Percentiles rank a stretch among this genome's conserved stretches.
Evolutionary conservation across 2,888 invertebrate species (phyloP).

Genomic region (Tricholauxania praeusta): DNA sequence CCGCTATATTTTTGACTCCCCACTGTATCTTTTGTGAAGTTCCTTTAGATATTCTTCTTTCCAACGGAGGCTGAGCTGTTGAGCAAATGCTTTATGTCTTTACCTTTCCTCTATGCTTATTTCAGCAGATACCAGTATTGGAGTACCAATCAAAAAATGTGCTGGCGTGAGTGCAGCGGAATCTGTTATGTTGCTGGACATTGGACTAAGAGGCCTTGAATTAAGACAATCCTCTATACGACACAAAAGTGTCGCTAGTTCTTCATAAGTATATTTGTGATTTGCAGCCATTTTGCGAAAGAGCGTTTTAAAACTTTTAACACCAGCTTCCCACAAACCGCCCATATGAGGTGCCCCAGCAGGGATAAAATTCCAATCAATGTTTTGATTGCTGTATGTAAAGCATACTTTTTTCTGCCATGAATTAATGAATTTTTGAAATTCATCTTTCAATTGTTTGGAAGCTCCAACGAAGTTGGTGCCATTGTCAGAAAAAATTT

Average conservation of each 20-base stretch:
- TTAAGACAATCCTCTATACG: neutral
- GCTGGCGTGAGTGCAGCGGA: conserved; percentile 4
- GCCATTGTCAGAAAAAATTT: neutral
- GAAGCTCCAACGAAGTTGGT: conserved; percentile 12
- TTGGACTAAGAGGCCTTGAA: conserved; percentile 14
- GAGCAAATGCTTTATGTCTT: too few relatives aligned
- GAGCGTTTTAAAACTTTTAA: conserved; percentile 7
- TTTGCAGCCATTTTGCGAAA: neutral
- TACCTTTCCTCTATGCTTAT: too few relatives aligned
- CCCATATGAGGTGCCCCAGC: conserved; percentile 33
- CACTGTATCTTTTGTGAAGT: too few relatives aligned
- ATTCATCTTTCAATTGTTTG: neutral
- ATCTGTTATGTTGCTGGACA: neutral
- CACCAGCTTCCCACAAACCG: conserved; percentile 27
- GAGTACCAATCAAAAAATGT: too few relatives aligned
- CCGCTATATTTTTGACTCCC: too few relatives aligned
- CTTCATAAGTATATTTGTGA: neutral
- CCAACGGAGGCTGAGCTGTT: too few relatives aligned
- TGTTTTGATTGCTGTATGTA: neutral
- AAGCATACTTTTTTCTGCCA: neutral
- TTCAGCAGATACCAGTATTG: too few relatives aligned
- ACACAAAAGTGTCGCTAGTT: neutral
- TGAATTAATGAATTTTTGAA: neutral
- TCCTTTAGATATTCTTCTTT: too few relatives aligned
- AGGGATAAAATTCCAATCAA: conserved; percentile 25